Evolutionary conservation across 2,797 vertebrate species (phyloP).

Genomic region (Cryptoblepharus egeriae): DNA sequence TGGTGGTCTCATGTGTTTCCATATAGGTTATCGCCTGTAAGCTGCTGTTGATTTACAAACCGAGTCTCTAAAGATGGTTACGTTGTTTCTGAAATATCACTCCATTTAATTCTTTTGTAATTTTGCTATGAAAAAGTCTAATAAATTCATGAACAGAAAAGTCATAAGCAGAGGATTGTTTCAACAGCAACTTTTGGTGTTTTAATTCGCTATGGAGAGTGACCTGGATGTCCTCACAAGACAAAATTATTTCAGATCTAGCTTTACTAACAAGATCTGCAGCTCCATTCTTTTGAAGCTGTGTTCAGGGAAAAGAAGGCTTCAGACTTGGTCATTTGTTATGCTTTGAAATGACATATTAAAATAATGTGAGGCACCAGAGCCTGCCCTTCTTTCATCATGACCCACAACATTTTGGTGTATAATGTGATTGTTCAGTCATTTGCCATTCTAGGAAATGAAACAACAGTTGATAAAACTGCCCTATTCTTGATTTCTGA

Average conservation of each 20-base stretch:
- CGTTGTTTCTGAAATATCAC: neutral
- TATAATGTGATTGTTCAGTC: conserved; percentile 28
- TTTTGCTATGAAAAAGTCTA: conserved; percentile 17
- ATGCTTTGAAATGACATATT: conserved; percentile 46
- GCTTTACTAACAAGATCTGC: conserved; percentile 44
- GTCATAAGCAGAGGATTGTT: conserved; percentile 37
- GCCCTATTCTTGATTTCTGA: conserved; percentile 34
- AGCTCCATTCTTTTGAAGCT: conserved; percentile 53
- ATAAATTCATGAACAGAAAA: conserved; percentile 33
- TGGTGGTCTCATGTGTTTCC: neutral
- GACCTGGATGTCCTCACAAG: conserved; percentile 50
- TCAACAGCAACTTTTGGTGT: conserved; percentile 47
- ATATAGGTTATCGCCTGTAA: no score
- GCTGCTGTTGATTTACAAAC: neutral
- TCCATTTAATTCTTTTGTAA: neutral
- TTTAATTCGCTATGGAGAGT: conserved; percentile 42
- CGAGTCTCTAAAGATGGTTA: neutral
- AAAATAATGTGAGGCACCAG: conserved; percentile 49
- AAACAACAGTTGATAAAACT: conserved; percentile 43
- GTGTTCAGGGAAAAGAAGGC: conserved; percentile 28
- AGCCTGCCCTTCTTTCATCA: conserved; percentile 48
- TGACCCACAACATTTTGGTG: conserved; percentile 48
- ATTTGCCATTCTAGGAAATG: conserved; percentile 28
- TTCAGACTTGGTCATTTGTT: conserved; percentile 39
- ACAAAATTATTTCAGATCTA: conserved; percentile 57